Base-by-base conservation (phyloP, 92 coral and sea anemone species). In the Pocillopora meandrina region DNA sequence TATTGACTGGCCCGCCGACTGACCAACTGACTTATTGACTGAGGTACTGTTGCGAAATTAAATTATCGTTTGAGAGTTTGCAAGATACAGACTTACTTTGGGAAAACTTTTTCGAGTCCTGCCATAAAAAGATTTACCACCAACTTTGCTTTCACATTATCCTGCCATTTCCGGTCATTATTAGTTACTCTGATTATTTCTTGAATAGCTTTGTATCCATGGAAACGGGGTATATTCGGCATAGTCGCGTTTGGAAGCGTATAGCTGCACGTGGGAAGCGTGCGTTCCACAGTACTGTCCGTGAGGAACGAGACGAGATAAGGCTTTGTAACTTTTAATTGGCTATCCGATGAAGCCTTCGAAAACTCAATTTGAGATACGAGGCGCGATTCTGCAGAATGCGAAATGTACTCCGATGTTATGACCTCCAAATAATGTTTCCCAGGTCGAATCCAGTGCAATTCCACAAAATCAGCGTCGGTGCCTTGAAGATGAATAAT, bases 361-460 rank as follows among this genome's bases (percentile, higher is more conserved):
- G 15, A 56, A 20, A 10, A 14, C 2, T 26, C 42, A 59, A 12
- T 35, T 33, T 36, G 57, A 19, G 78, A 61, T 10, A 77, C 14
- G 35, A 26, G 13, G 4, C 18, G 76, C 4, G 49, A 75, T 8
- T 59, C 12, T 1, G n/a, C 35, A 64, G 72, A 88, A 79, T 84
- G 82, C 13, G 98, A 92, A 31, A 92, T 82, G 78, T 72, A 76
- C 12, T 83, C 81, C 6, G 70, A 82, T 5, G 73, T 79, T 36
- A 94, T 87, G 12, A 80, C 26, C 59, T 81, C 86, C 71, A 94
- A 85, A 31, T 74, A 62, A 13, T 81, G 83, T 47, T 79, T 77
- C 6, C 95, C 98, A 17, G 98, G 98, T 12, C 31, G 87, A 34
- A 94, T 78, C 98, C 98, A 94, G 11, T 47, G 82, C n/a, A 94